A percentile compares a stretch with the other conserved stretches of the same genome.
These are phyloP conservation scores for Crematogaster levior DNA, from an alignment of 2,888 invertebrate species.

Conservation along the genomic window DNA sequence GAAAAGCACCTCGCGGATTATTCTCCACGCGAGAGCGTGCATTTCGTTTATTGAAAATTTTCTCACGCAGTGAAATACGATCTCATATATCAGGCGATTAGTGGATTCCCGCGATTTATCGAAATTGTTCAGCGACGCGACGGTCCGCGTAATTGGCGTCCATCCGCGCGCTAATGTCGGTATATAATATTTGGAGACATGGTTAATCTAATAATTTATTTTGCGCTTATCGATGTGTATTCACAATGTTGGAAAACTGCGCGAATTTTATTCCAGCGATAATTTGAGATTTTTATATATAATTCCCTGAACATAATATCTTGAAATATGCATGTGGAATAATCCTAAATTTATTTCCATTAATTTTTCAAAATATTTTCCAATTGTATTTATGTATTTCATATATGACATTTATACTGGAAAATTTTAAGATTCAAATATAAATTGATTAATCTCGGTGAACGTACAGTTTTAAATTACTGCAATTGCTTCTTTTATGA, in stretches of 20 bases:
- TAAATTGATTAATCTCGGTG: neutral
- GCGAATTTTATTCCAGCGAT: slow-evolving; percentile 29
- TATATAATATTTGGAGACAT: slow-evolving; percentile 36
- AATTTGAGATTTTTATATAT: slow-evolving; percentile 34
- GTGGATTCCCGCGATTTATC: slow-evolving; percentile 43
- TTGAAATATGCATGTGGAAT: slow-evolving; percentile 7
- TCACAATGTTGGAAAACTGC: slow-evolving; percentile 24
- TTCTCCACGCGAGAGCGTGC: slow-evolving; percentile 24
- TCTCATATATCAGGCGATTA: slow-evolving; percentile 49
- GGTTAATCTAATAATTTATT: slow-evolving; percentile 52
- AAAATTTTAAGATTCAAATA: neutral
- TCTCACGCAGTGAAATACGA: slow-evolving; percentile 37
- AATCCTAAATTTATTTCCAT: slow-evolving; percentile 17
- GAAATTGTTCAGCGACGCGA: slow-evolving; percentile 48
- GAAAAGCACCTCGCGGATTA: slow-evolving; percentile 49
- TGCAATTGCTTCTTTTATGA: neutral
- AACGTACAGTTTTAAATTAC: neutral
- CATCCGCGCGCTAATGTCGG: slow-evolving; percentile 21
- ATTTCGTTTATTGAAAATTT: slow-evolving; percentile 51
- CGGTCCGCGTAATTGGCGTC: slow-evolving; percentile 42
- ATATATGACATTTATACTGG: neutral
- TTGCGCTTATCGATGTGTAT: slow-evolving; percentile 16
- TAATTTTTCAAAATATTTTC: slow-evolving; percentile 19
- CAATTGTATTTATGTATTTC: neutral
- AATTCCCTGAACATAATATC: no score